Evolutionary conservation across 2,113 vertebrate genomes (phyloP).

Genomic region (Peromyscus californicus): DNA sequence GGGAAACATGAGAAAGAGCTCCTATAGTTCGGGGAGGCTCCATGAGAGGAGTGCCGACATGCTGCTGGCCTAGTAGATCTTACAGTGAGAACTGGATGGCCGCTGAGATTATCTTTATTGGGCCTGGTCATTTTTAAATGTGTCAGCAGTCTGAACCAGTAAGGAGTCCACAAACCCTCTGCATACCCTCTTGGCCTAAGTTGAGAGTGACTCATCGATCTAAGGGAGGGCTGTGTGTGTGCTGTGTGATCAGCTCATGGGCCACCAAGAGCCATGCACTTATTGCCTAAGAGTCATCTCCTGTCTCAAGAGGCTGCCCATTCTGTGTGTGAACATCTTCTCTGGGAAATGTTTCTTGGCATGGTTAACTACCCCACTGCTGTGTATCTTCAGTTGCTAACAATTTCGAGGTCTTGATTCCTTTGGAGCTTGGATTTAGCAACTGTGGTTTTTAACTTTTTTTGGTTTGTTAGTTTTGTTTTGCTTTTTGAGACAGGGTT

Average conservation of each 20-base stretch:
- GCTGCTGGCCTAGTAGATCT: not conserved
- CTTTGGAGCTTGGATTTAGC: constrained; percentile 68
- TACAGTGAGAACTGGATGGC: not conserved
- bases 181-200: not conserved
- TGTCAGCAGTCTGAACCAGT: not conserved
- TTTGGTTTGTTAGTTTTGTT: no score
- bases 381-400: not conserved
- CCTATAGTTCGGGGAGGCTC: no score
- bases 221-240: not conserved
- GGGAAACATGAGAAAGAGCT: not conserved
- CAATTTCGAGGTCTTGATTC: constrained; percentile 70
- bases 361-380: not conserved
- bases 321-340: not conserved
- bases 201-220: not conserved
- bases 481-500: no score
- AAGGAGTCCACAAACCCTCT: not conserved
- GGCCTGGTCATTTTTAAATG: not conserved
- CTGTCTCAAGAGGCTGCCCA: not conserved
- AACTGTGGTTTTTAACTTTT: not conserved
- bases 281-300: not conserved
- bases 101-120: not conserved
- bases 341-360: not conserved
- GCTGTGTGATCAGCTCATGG: not conserved
- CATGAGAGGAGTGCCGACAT: not conserved
- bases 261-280: not conserved